These are phyloP conservation scores for Trichonephila clavipes DNA, from an alignment of 1,140 invertebrate species.

Conservation along the genomic window DNA sequence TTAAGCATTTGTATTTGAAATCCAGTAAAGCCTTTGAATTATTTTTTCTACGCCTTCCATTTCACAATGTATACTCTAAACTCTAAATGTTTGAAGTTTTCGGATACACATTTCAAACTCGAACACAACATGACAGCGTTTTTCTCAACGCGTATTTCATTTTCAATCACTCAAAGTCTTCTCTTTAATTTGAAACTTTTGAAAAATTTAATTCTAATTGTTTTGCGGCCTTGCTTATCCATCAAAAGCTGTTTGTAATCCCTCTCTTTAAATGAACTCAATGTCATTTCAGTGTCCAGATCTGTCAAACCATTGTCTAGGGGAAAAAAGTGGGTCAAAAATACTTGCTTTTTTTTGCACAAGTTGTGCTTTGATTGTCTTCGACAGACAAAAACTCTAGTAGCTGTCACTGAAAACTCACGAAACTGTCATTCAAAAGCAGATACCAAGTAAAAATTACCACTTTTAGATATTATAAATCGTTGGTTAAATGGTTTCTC, in stretches of 20 bases:
- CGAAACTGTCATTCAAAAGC: slow-evolving; percentile 7
- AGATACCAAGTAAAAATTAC: slow-evolving; percentile 18
- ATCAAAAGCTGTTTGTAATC: not conserved
- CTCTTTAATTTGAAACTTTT: not conserved
- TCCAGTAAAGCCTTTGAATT: too few relatives aligned
- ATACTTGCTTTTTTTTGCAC: not conserved
- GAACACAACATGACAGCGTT: too few relatives aligned
- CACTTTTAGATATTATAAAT: not conserved
- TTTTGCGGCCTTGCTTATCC: slow-evolving; percentile 21
- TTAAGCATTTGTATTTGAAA: too few relatives aligned
- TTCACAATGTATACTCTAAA: too few relatives aligned
- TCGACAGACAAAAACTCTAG: slow-evolving; percentile 20
- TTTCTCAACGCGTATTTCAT: too few relatives aligned
- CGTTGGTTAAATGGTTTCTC: slow-evolving; percentile 1
- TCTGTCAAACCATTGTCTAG: slow-evolving; percentile 56
- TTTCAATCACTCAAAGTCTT: too few relatives aligned
- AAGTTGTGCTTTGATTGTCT: not conserved
- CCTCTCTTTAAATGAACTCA: slow-evolving; percentile 23
- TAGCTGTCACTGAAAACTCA: slow-evolving; percentile 20
- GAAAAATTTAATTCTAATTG: not conserved
- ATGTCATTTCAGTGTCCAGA: slow-evolving; percentile 48
- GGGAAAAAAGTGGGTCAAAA: slow-evolving; percentile 52
- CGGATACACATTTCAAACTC: too few relatives aligned
- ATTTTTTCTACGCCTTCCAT: too few relatives aligned
- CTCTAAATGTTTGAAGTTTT: too few relatives aligned